A percentile compares a stretch with the other conserved stretches of the same genome.
These are phyloP conservation scores for Holacanthella duospinosa DNA, from an alignment of 2,888 invertebrate species.

Conservation along the genomic window DNA sequence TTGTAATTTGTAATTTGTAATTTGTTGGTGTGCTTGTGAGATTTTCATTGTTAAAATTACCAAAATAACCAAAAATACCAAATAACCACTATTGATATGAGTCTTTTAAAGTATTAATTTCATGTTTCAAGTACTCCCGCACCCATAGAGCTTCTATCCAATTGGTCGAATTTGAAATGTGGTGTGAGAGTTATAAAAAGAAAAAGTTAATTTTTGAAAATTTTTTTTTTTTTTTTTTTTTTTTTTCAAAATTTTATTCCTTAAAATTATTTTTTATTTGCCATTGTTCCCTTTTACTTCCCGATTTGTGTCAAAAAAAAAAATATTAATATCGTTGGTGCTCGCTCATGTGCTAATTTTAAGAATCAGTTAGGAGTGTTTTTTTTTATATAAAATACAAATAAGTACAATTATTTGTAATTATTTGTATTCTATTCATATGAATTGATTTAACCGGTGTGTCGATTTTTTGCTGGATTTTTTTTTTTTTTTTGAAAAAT, in stretches of 20 bases:
- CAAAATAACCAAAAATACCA: no score
- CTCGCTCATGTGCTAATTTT: neutral
- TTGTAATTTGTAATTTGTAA: no score
- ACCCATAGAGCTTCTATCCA: no score
- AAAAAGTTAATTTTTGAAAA: neutral
- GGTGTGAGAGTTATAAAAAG: no score
- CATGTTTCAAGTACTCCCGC: no score
- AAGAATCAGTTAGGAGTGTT: neutral
- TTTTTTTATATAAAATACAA: neutral
- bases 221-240: neutral
- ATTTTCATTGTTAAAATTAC: no score
- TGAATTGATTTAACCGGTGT: neutral
- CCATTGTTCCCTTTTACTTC: neutral
- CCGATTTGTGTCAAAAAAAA: neutral
- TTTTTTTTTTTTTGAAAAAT: neutral
- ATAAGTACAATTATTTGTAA: neutral
- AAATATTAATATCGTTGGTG: neutral
- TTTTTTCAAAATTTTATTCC: neutral
- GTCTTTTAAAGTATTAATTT: no score
- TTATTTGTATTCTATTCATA: neutral
- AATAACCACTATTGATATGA: no score
- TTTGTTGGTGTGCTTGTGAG: no score
- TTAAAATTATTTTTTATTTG: neutral
- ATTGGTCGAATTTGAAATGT: no score
- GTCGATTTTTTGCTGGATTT: neutral